phyloP scores from a whole-genome alignment of 2,113 vertebrate species.

The Nematolebias whitei region DNA sequence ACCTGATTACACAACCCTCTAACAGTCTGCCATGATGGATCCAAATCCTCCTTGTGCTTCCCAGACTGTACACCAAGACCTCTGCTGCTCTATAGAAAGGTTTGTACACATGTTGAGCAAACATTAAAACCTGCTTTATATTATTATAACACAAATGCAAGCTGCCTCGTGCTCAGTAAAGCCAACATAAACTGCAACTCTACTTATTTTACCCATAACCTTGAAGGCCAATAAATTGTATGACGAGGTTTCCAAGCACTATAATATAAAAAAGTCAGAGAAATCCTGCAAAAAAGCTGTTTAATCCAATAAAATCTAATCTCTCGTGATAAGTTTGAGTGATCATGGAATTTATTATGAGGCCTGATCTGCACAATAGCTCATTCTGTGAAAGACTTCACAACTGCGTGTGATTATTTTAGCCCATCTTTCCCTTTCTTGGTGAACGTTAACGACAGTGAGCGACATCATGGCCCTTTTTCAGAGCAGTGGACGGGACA shows the following conservation, averaged over 20 bases:
- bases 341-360: conserved; percentile 3
- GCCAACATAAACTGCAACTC: conserved; percentile 11
- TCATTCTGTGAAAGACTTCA: neutral
- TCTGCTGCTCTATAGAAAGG: conserved; percentile 15
- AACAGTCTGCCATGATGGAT: conserved; percentile 34
- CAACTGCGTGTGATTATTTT: neutral
- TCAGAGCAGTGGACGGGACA: conserved; percentile 23
- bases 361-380: neutral
- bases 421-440: neutral
- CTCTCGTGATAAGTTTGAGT: neutral
- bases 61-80: conserved; percentile 28
- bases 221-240: conserved; percentile 21
- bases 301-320: neutral
- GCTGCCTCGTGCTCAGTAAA: neutral
- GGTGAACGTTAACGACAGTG: conserved; percentile 33
- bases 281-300: conserved; percentile 3
- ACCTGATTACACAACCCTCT: conserved; percentile 38
- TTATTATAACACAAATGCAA: neutral
- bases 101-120: conserved; percentile 8
- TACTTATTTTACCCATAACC: neutral
- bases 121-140: conserved; percentile 10
- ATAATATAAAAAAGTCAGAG: neutral
- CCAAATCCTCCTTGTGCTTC: conserved; percentile 27
- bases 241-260: neutral
- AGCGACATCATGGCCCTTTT: conserved; percentile 45